Evolutionary conservation across 2,797 vertebrate species (phyloP).

Genomic region (Squalus acanthias): DNA sequence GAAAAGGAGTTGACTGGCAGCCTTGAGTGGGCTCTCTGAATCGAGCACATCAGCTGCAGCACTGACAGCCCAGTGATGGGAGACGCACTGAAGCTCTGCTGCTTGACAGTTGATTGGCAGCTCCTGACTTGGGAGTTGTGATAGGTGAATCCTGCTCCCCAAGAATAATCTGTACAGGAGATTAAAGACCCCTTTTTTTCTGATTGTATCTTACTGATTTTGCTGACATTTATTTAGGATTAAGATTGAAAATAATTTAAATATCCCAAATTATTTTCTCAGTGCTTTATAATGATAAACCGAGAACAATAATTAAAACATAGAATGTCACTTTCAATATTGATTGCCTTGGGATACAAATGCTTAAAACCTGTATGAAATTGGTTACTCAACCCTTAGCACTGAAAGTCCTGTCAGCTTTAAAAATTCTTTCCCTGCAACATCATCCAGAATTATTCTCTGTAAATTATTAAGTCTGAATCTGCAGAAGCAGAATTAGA

Average conservation of each 20-base stretch:
- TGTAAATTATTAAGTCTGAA: neutral
- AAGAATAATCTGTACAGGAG: constrained; percentile 49
- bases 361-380: neutral
- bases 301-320: neutral
- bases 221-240: neutral
- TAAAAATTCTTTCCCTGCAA: neutral
- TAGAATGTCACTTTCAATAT: neutral
- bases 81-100: constrained; percentile 60
- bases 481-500: neutral
- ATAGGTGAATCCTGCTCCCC: constrained; percentile 58
- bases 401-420: neutral
- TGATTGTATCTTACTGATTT: neutral
- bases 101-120: constrained; percentile 78
- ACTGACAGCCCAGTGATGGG: constrained; percentile 69
- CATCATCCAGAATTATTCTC: neutral
- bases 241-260: neutral
- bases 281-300: neutral
- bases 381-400: neutral
- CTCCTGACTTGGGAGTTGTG: constrained; percentile 50
- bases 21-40: constrained; percentile 57
- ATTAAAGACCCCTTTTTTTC: neutral
- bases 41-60: constrained; percentile 66
- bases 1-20: constrained; percentile 76
- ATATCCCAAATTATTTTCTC: neutral
- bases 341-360: neutral